Evolutionary conservation across 2,113 vertebrate genomes (phyloP).

Genomic region (Peromyscus maniculatus): DNA sequence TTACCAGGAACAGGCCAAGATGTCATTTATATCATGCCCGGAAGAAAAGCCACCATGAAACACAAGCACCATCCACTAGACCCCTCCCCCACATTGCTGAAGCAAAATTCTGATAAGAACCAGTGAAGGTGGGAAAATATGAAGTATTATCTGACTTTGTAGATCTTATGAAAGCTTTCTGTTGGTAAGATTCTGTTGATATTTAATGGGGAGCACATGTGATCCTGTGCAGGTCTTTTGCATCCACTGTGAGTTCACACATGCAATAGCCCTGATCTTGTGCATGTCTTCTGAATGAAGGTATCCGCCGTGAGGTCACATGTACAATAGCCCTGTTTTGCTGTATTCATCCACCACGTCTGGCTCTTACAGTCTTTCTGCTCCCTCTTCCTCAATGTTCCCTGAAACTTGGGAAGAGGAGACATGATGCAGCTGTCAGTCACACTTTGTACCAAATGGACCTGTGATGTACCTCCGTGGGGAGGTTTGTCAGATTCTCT

Average conservation of each 20-base stretch:
- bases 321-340: not conserved
- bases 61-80: not conserved
- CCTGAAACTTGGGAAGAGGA: not conserved
- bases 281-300: not conserved
- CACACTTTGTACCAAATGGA: not conserved
- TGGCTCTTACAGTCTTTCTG: not conserved
- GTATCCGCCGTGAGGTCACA: not conserved
- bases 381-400: not conserved
- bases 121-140: not conserved
- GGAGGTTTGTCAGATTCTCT: not conserved
- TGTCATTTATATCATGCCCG: not conserved
- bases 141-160: not conserved
- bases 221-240: not conserved
- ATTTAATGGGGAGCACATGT: rapidly evolving
- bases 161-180: constrained; percentile 2
- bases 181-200: not conserved
- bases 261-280: no score
- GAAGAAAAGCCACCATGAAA: not conserved
- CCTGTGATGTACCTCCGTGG: not conserved
- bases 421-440: not conserved
- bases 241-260: not conserved
- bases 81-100: not conserved
- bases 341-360: no score
- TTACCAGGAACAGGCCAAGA: not conserved
- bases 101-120: not conserved